Evolutionary conservation across 2,113 vertebrate species (phyloP).

Genomic region (Mesoclemmys tuberculata): DNA sequence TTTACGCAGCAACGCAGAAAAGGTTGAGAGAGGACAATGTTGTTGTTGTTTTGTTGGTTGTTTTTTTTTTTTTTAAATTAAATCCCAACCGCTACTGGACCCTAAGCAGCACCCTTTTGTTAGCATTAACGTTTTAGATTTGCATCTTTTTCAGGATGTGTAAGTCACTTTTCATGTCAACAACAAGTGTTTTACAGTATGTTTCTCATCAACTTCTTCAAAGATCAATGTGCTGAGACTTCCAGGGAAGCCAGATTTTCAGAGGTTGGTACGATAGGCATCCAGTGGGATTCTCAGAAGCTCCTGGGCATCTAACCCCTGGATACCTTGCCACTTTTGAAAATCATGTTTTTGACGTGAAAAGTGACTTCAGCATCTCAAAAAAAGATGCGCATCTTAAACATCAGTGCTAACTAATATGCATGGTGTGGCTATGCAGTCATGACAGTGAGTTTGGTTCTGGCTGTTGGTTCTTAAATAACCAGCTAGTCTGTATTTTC

Average conservation of each 20-base stretch:
- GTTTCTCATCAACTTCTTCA: constrained; percentile 15
- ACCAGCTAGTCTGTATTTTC: not conserved
- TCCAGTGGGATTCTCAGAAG: not conserved
- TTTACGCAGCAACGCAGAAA: constrained; percentile 25
- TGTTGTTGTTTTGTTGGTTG: constrained; percentile 1
- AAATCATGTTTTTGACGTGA: not conserved
- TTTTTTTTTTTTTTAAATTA: constrained; percentile 22
- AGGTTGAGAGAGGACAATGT: constrained; percentile 30
- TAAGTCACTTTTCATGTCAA: constrained; percentile 33
- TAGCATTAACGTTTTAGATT: constrained; percentile 66
- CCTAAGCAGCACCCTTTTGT: not conserved
- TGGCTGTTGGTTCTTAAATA: not conserved
- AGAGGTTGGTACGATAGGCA: not conserved
- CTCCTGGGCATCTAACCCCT: not conserved
- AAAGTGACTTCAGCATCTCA: not conserved
- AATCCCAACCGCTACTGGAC: constrained; percentile 38
- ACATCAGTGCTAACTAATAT: not conserved
- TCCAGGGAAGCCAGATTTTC: not conserved
- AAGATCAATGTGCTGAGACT: constrained; percentile 2
- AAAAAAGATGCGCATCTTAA: not conserved
- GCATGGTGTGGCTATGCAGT: not conserved
- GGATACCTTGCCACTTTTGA: not conserved
- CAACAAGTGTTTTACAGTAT: not conserved
- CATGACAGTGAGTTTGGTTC: constrained; percentile 3
- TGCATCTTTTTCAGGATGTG: constrained; percentile 43